Evolutionary conservation across 2,888 invertebrate genomes (phyloP).

Genomic region (Cybosia mesomella): DNA sequence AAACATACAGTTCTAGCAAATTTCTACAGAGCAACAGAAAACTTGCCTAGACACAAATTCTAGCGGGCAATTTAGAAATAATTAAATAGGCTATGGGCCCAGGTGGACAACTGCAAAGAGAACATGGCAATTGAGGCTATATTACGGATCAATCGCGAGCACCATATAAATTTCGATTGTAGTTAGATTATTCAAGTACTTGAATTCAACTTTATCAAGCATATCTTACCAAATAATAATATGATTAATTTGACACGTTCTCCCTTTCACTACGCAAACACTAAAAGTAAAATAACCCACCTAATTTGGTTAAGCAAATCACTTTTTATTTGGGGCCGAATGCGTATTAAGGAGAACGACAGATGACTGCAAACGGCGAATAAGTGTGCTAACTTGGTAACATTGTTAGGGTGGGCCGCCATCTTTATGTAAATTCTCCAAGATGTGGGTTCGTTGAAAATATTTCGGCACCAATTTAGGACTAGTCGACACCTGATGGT

Average conservation of each 20-base stretch:
- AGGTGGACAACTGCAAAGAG: too few relatives aligned
- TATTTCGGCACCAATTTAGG: conserved; percentile 32
- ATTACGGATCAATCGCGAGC: too few relatives aligned
- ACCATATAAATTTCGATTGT: too few relatives aligned
- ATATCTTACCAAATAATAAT: not conserved
- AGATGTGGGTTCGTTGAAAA: conserved; percentile 36
- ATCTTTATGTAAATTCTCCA: conserved; percentile 59
- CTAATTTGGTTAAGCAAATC: conserved; percentile 45
- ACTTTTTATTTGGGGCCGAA: conserved; percentile 38
- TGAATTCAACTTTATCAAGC: too few relatives aligned
- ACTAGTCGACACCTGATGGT: conserved; percentile 48
- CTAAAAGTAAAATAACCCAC: conserved; percentile 2
- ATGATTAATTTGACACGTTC: not conserved
- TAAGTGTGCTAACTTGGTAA: conserved; percentile 46
- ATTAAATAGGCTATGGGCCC: too few relatives aligned
- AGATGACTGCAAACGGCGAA: conserved; percentile 36
- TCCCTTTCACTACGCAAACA: not conserved
- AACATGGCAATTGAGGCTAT: too few relatives aligned
- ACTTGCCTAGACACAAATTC: too few relatives aligned
- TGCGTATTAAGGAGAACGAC: conserved; percentile 29
- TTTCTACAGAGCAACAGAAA: too few relatives aligned
- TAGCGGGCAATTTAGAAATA: too few relatives aligned
- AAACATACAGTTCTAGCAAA: too few relatives aligned
- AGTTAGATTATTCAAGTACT: too few relatives aligned
- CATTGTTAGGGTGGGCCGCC: conserved; percentile 43